A percentile compares a stretch with the other conserved stretches of the same genome.
These are phyloP conservation scores for Nematopogon swammerdamellus DNA, from an alignment of 2,888 invertebrate species.

Conservation along the genomic window DNA sequence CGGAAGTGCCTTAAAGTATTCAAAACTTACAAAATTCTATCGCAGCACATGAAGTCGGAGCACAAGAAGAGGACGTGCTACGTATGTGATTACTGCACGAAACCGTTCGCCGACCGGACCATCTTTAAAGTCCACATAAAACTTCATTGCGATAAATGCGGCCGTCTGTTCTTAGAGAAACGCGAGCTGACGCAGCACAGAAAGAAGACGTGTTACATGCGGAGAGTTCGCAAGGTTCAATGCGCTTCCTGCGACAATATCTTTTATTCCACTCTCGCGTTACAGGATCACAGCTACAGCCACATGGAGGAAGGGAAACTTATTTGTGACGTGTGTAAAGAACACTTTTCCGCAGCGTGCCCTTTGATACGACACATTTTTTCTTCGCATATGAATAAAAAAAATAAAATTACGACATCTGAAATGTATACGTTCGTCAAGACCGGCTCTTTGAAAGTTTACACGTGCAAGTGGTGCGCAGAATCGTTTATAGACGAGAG, in stretches of 20 bases:
- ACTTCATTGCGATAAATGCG: conserved; percentile 36
- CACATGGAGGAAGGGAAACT: conserved; percentile 20
- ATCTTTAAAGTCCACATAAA: conserved; percentile 42
- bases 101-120: conserved; percentile 33
- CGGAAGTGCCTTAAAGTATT: conserved; percentile 38
- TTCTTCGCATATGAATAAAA: conserved; percentile 26
- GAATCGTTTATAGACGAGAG: conserved; percentile 26
- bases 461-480: conserved; percentile 36
- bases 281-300: conserved; percentile 38
- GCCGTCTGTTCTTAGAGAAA: conserved; percentile 21
- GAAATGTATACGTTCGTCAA: conserved; percentile 23
- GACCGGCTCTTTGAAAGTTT: conserved; percentile 24
- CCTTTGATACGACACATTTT: conserved; percentile 29
- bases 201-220: conserved; percentile 16
- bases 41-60: conserved; percentile 25
- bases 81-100: conserved; percentile 39
- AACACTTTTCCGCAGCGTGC: conserved; percentile 30
- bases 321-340: conserved; percentile 39
- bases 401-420: too few species aligned
- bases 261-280: conserved; percentile 31
- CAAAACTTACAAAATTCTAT: conserved; percentile 25
- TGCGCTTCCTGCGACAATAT: conserved; percentile 27
- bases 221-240: conserved; percentile 23
- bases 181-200: conserved; percentile 24
- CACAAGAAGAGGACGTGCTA: conserved; percentile 43